These are phyloP conservation scores for Drymonia ruficornis DNA, from an alignment of 2,888 invertebrate genomes.

Conservation along the genomic window DNA sequence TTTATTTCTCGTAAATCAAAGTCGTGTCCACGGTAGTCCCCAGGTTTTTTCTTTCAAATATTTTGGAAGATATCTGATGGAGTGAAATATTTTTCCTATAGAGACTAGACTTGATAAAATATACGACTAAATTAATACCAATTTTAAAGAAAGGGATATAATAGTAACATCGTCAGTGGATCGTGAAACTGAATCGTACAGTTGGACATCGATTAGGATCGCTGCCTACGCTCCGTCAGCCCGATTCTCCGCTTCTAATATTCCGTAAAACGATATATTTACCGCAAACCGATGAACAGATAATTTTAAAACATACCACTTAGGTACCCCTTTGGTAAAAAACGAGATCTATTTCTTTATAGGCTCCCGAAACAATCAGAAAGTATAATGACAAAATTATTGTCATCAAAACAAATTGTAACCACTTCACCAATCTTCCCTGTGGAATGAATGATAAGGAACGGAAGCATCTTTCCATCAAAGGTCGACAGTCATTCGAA, in stretches of 20 bases:
- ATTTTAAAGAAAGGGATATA: slow-evolving; percentile 14
- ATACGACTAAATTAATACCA: neutral
- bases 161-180: slow-evolving; percentile 51
- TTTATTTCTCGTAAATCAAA: slow-evolving; percentile 81
- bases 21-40: slow-evolving; percentile 72
- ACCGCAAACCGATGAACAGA: slow-evolving; percentile 73
- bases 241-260: slow-evolving; percentile 63
- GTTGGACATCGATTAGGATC: slow-evolving; percentile 71
- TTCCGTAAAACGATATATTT: slow-evolving; percentile 71
- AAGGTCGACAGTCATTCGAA: slow-evolving; percentile 71
- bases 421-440: slow-evolving; percentile 20
- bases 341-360: slow-evolving; percentile 6
- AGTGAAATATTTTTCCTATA: slow-evolving; percentile 31
- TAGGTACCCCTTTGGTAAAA: slow-evolving; percentile 4
- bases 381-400: slow-evolving; percentile 37
- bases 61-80: slow-evolving; percentile 35
- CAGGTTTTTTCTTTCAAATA: slow-evolving; percentile 28
- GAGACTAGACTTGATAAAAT: slow-evolving; percentile 8
- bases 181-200: slow-evolving; percentile 67
- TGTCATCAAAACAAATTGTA: slow-evolving; percentile 30
- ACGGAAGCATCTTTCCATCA: slow-evolving; percentile 66
- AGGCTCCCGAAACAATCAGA: neutral
- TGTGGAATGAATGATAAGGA: slow-evolving; percentile 39
- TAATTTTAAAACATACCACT: slow-evolving; percentile 37
- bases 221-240: slow-evolving; percentile 74